These are phyloP conservation scores for Orchestia grillus DNA, from an alignment of 1,140 invertebrate species.

Conservation along the genomic window DNA sequence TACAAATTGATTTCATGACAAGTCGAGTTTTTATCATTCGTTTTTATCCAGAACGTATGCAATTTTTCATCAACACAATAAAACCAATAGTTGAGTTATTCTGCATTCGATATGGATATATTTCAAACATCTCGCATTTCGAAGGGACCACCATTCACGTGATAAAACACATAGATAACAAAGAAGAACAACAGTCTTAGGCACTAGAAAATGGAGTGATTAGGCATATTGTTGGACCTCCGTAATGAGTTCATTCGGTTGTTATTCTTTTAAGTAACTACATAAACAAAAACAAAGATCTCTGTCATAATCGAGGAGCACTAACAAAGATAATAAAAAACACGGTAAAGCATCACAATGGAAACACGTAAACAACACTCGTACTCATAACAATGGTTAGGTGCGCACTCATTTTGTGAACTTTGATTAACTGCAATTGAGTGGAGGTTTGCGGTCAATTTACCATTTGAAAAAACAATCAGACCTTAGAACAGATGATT, in stretches of 20 bases:
- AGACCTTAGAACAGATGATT: not conserved
- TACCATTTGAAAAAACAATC: not conserved
- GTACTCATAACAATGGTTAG: not conserved
- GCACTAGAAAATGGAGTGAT: not conserved
- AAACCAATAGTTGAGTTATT: not conserved
- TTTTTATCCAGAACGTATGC: not conserved
- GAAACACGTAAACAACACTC: not conserved
- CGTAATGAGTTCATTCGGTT: not conserved
- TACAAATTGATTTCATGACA: not conserved
- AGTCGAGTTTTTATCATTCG: not conserved
- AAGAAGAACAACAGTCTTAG: not conserved
- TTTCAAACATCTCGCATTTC: not conserved
- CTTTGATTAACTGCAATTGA: not conserved
- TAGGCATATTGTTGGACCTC: not conserved
- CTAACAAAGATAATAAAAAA: not conserved
- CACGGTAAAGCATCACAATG: not conserved
- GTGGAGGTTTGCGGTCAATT: not conserved
- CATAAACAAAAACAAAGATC: not conserved
- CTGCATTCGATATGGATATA: not conserved
- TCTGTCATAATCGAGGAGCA: not conserved
- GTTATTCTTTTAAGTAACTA: not conserved
- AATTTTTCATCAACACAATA: not conserved
- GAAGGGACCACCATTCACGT: not conserved
- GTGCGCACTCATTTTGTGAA: not conserved
- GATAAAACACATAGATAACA: not conserved